These are phyloP conservation scores for Dasyprocta punctata DNA, from an alignment of 2,113 vertebrate species.

Conservation along the genomic window DNA sequence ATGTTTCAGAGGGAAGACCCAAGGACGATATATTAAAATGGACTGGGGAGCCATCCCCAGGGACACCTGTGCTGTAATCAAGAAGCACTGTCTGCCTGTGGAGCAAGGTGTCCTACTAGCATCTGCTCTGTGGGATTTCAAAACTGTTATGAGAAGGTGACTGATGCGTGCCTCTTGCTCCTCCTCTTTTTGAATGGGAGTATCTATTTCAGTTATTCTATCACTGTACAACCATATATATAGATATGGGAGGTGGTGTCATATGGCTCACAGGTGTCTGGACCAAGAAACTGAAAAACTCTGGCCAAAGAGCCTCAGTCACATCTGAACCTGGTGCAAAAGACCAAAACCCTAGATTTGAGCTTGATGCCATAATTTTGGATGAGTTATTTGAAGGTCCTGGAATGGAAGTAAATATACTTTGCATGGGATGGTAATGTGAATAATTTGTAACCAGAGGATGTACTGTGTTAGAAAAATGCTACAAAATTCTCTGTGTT, in stretches of 20 bases:
- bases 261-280: constrained; percentile 54
- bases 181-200: constrained; percentile 30
- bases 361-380: constrained; percentile 46
- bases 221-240: not conserved
- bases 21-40: constrained; percentile 54
- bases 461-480: constrained; percentile 49
- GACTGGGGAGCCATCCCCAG: constrained; percentile 27
- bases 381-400: constrained; percentile 45
- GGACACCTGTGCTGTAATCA: constrained; percentile 23
- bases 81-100: constrained; percentile 25
- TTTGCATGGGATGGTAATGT: constrained; percentile 46
- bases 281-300: constrained; percentile 52
- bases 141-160: constrained; percentile 42
- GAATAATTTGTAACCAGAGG: constrained; percentile 40
- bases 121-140: constrained; percentile 39
- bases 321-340: constrained; percentile 33
- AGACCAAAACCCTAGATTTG: constrained; percentile 42
- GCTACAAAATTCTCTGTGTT: not conserved
- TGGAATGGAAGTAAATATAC: constrained; percentile 29
- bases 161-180: not conserved
- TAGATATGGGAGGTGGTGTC: not conserved
- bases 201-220: constrained; percentile 19
- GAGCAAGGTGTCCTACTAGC: not conserved
- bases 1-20: not conserved
- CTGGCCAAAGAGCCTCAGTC: not conserved